Evolutionary conservation across 2,888 invertebrate species (phyloP).

Genomic region (Pachydiplax longipennis): DNA sequence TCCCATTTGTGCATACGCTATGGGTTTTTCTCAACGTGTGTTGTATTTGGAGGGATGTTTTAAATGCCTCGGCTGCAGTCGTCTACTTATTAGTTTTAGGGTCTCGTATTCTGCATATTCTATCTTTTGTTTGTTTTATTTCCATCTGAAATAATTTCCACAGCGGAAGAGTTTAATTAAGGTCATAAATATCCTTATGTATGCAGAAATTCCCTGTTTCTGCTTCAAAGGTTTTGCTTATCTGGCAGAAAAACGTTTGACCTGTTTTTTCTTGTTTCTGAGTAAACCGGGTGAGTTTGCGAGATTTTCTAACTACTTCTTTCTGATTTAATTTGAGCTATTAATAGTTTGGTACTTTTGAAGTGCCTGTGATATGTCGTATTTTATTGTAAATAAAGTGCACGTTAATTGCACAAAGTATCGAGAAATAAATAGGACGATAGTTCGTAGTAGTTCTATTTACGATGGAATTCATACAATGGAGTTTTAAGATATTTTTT

Average conservation of each 20-base stretch:
- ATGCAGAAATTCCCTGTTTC: not conserved
- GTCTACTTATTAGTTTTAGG: not conserved
- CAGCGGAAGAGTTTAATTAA: not conserved
- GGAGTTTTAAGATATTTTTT: no score
- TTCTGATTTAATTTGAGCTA: no score
- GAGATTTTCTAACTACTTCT: no score
- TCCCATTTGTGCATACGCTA: not conserved
- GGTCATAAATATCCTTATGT: not conserved
- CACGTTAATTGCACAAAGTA: no score
- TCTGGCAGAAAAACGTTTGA: not conserved
- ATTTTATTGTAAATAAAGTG: no score
- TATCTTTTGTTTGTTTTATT: not conserved
- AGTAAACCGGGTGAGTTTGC: no score
- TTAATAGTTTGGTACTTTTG: no score
- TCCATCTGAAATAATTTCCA: not conserved
- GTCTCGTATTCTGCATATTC: not conserved
- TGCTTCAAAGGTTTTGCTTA: not conserved
- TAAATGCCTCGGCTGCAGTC: not conserved
- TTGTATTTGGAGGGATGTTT: not conserved
- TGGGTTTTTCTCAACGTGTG: not conserved
- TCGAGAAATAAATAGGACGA: no score
- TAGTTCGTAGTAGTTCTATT: no score
- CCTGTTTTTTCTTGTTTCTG: not conserved
- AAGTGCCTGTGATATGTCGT: no score
- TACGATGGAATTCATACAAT: no score